phyloP scores from a whole-genome alignment of 2,113 vertebrate genomes.

The Microcebus murinus region DNA sequence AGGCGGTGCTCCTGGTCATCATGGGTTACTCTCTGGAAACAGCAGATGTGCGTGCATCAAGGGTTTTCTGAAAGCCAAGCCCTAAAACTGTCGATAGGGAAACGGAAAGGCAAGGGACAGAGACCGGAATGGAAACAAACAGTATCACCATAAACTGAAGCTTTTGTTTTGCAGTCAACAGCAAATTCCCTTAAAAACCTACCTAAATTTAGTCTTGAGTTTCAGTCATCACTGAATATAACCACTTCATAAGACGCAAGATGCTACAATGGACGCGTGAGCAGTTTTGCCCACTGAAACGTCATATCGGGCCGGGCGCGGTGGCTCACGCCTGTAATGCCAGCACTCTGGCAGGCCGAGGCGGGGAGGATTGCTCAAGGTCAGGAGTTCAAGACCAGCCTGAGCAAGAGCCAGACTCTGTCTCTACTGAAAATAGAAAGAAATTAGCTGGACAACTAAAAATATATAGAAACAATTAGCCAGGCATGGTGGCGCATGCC shows the following conservation, averaged over 20 bases:
- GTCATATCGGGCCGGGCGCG: background rate
- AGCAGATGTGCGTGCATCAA: background rate
- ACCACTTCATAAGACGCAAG: background rate
- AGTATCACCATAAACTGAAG: background rate
- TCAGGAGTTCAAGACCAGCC: too few species aligned
- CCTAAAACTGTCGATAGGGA: background rate
- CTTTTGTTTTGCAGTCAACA: background rate
- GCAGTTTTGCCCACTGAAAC: background rate
- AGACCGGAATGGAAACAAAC: conserved; percentile 40
- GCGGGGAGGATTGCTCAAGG: too few species aligned
- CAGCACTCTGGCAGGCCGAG: too few species aligned
- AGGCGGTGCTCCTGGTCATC: background rate
- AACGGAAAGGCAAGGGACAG: background rate
- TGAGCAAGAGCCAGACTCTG: too few species aligned
- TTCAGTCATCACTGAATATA: conserved; percentile 43
- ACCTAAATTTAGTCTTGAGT: conserved; percentile 21
- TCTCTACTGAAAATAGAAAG: too few species aligned
- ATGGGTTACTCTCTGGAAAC: background rate
- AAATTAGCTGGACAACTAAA: too few species aligned
- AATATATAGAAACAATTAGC: too few species aligned
- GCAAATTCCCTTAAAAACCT: background rate
- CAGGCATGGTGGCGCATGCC: too few species aligned
- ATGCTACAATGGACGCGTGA: background rate
- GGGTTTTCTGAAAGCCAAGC: background rate
- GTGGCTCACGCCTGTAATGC: too few species aligned